These are phyloP conservation scores for Hemichromis elongatus DNA, from an alignment of 2,113 vertebrate species.

Conservation along the genomic window DNA sequence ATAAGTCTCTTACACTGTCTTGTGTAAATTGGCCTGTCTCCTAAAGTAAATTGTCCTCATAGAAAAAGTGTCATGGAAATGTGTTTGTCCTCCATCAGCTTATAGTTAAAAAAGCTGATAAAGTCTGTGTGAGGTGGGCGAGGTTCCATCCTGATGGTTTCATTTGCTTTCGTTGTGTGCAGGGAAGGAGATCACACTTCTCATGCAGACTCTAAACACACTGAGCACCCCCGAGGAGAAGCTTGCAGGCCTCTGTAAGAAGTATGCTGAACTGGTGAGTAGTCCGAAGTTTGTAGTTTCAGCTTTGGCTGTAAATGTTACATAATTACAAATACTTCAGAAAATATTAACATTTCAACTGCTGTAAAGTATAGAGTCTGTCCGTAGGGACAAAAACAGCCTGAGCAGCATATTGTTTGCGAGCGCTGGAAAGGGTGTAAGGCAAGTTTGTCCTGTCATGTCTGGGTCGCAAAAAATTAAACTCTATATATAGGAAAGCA, in stretches of 20 bases:
- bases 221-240: constrained; percentile 97
- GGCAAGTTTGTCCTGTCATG: background rate
- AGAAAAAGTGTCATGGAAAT: no score
- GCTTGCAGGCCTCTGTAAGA: constrained; percentile 91
- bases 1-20: background rate
- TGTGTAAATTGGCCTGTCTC: background rate
- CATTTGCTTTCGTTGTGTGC: background rate
- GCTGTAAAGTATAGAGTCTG: background rate
- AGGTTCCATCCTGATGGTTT: background rate
- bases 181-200: constrained; percentile 97
- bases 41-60: background rate
- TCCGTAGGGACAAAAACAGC: background rate
- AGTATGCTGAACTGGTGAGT: constrained; percentile 98
- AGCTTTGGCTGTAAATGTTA: background rate
- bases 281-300: background rate
- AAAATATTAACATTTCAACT: background rate
- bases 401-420: background rate
- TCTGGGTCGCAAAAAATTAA: background rate
- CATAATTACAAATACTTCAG: background rate
- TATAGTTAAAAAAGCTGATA: background rate
- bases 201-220: constrained; percentile 98
- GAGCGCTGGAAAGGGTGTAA: background rate
- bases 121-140: background rate
- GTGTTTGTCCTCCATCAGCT: background rate
- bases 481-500: background rate